Evolutionary conservation across 2,888 invertebrate species (phyloP).

Genomic region (Drosophila meridionalis): DNA sequence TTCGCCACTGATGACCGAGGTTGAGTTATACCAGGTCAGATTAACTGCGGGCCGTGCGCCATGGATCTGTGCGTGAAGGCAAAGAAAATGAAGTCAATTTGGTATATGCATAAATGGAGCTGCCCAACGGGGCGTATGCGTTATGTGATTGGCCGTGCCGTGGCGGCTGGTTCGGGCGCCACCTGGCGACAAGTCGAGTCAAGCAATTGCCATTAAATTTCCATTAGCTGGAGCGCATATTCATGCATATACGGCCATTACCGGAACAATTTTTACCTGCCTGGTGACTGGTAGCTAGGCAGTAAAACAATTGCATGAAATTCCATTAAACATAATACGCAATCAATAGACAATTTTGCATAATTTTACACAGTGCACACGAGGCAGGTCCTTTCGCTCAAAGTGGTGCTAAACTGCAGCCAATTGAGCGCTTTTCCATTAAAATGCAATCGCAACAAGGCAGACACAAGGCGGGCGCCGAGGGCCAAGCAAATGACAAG

Average conservation of each 20-base stretch:
- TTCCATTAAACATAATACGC: constrained; percentile 73
- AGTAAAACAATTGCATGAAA: constrained; percentile 70
- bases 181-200: constrained; percentile 21
- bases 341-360: constrained; percentile 74
- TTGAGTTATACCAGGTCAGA: constrained; percentile 94
- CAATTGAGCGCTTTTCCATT: constrained; percentile 70
- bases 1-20: constrained; percentile 83
- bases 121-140: constrained; percentile 33
- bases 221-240: constrained; percentile 58
- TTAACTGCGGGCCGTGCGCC: constrained; percentile 94
- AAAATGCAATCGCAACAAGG: constrained; percentile 61
- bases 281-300: constrained; percentile 28
- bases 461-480: constrained; percentile 3
- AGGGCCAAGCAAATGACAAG: constrained; percentile 50
- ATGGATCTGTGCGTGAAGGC: constrained; percentile 85
- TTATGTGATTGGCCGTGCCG: constrained; percentile 5
- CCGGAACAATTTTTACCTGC: constrained; percentile 35
- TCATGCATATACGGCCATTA: constrained; percentile 43
- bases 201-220: constrained; percentile 69
- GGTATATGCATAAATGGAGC: not conserved
- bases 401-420: constrained; percentile 65
- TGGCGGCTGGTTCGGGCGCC: not conserved
- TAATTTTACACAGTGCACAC: constrained; percentile 59
- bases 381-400: constrained; percentile 41
- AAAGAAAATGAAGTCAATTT: constrained; percentile 1